Evolutionary conservation across 1,140 invertebrate genomes (phyloP).

Genomic region (Chlorops oryzae): DNA sequence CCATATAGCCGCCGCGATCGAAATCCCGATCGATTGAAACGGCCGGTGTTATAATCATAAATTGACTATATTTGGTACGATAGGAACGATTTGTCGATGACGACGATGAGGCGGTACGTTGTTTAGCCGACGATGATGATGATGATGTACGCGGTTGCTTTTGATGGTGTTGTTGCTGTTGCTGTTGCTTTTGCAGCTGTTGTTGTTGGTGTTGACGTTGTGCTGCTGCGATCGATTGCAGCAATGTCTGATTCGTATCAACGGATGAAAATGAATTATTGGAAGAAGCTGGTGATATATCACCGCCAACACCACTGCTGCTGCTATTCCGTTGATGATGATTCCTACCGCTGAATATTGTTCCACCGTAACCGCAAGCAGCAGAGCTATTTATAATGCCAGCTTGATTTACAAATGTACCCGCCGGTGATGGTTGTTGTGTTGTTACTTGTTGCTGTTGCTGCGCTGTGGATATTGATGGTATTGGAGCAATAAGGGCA

Average conservation of each 20-base stretch:
- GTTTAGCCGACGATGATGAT: slow-evolving; percentile 1
- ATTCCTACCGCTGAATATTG: not conserved
- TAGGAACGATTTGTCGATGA: slow-evolving; percentile 14
- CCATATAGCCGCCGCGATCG: slow-evolving; percentile 22
- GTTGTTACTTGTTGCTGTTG: slow-evolving; percentile 29
- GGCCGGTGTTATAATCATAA: slow-evolving; percentile 47
- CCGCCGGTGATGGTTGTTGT: slow-evolving; percentile 37
- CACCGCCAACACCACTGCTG: slow-evolving; percentile 26
- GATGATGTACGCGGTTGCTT: not conserved
- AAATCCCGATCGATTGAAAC: slow-evolving; percentile 45
- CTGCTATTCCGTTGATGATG: not conserved
- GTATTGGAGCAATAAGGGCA: slow-evolving; percentile 27
- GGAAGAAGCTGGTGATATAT: slow-evolving; percentile 38
- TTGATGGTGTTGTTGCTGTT: not conserved
- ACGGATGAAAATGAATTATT: slow-evolving; percentile 42
- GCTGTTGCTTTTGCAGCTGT: slow-evolving; percentile 6
- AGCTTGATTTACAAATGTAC: slow-evolving; percentile 34
- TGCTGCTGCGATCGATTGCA: slow-evolving; percentile 37
- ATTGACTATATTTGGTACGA: slow-evolving; percentile 44
- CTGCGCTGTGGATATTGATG: slow-evolving; percentile 21
- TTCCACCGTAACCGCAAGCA: slow-evolving; percentile 1
- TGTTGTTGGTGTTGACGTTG: slow-evolving; percentile 14
- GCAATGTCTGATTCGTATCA: slow-evolving; percentile 43
- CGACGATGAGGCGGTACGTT: too few species aligned
- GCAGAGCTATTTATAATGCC: slow-evolving; percentile 18